Conservation (phyloP, 2,113 vertebrate species). For the Muntiacus muntjak region DNA sequence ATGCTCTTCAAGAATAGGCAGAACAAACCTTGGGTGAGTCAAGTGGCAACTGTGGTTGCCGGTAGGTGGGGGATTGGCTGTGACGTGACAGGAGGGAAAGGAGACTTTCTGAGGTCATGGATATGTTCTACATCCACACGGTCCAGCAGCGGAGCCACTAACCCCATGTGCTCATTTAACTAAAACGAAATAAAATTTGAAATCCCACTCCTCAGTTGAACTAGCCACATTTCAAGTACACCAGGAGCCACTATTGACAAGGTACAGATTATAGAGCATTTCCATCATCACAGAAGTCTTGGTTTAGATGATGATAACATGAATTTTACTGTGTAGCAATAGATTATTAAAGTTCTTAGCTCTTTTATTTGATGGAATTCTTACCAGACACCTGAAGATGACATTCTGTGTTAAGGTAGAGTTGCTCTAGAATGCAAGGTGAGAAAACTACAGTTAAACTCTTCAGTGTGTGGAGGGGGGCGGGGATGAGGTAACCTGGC, state of each 20-base stretch:
- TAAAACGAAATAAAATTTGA: neutral
- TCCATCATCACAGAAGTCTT: neutral
- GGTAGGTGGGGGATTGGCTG: neutral
- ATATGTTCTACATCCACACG: rapidly evolving
- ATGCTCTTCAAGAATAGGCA: neutral
- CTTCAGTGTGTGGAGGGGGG: neutral
- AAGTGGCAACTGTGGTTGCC: neutral
- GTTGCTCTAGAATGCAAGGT: neutral
- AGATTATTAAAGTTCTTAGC: neutral
- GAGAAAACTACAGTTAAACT: neutral
- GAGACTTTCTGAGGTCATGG: neutral
- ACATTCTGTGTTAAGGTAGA: neutral
- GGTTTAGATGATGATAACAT: neutral
- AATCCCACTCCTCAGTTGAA: neutral
- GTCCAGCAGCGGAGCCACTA: neutral
- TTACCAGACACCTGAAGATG: neutral
- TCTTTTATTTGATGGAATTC: neutral
- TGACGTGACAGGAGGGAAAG: neutral
- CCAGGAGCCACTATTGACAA: neutral
- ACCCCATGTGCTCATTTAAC: neutral
- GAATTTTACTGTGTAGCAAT: neutral
- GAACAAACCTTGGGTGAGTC: neutral
- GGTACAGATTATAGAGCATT: neutral
- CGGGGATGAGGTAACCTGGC: neutral
- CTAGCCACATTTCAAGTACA: neutral